Percentiles rank a stretch among this genome's conserved stretches.
Conservation (phyloP, 1,140 invertebrate genomes). For the Drosophila insularis region DNA sequence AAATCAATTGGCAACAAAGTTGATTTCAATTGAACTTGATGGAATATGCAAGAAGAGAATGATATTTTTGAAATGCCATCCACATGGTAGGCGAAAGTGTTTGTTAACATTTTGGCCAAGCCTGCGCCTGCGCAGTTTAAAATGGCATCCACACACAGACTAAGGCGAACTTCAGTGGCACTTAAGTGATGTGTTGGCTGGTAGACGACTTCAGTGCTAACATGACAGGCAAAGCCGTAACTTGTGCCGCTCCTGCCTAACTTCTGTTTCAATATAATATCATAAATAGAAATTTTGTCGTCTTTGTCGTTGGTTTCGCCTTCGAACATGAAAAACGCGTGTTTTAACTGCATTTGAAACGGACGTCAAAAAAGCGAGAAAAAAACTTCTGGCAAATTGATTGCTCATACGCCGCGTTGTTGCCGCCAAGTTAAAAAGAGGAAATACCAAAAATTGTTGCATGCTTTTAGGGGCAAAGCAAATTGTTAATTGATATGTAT, state of each 20-base stretch:
- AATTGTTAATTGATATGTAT: constrained; percentile 64
- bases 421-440: constrained; percentile 7
- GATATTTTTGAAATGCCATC: constrained; percentile 68
- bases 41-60: neutral
- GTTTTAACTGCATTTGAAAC: constrained; percentile 1
- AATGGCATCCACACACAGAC: constrained; percentile 44
- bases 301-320: too few relatives aligned
- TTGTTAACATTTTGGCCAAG: constrained; percentile 6
- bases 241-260: neutral
- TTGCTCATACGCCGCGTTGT: constrained; percentile 59
- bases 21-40: constrained; percentile 48
- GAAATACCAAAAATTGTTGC: constrained; percentile 60
- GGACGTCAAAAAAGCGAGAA: constrained; percentile 54
- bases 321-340: neutral
- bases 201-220: constrained; percentile 49
- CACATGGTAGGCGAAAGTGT: constrained; percentile 25
- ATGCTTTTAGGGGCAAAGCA: constrained; percentile 58
- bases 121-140: constrained; percentile 53
- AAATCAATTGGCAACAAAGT: constrained; percentile 37
- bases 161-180: neutral
- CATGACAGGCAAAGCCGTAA: constrained; percentile 22
- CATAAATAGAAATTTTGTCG: too few relatives aligned
- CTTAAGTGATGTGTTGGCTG: constrained; percentile 50
- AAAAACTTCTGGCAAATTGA: constrained; percentile 55
- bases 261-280: neutral